Conservation (phyloP, 2,888 invertebrate species). For the Pinctada fucata region DNA sequence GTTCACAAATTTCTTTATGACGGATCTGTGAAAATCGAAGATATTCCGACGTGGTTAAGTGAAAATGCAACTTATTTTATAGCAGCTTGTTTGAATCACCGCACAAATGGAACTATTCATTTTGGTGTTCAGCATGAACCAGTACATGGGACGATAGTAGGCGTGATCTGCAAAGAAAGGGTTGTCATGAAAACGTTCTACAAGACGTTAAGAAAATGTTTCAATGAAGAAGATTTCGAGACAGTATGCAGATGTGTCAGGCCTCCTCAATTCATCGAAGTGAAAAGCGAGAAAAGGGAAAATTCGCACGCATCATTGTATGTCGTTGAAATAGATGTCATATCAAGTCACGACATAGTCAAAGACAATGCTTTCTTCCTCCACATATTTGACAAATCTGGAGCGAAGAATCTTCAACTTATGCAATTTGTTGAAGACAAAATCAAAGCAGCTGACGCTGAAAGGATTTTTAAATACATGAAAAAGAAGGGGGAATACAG, state of each 20-base stretch:
- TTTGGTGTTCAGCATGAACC: slow-evolving; percentile 43
- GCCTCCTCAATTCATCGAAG: slow-evolving; percentile 48
- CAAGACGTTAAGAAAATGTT: slow-evolving; percentile 30
- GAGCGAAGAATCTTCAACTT: not conserved
- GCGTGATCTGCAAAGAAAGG: slow-evolving; percentile 36
- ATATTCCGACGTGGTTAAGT: slow-evolving; percentile 14
- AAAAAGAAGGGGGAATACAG: slow-evolving; percentile 25
- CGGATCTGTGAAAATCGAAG: not conserved
- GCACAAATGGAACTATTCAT: slow-evolving; percentile 43
- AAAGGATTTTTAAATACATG: slow-evolving; percentile 35
- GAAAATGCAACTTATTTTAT: slow-evolving; percentile 31
- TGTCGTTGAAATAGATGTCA: slow-evolving; percentile 53
- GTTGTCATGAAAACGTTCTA: slow-evolving; percentile 32
- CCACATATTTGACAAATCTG: not conserved
- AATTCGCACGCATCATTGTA: slow-evolving; percentile 2
- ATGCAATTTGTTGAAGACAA: slow-evolving; percentile 12
- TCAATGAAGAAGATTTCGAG: slow-evolving; percentile 39
- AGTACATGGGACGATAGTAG: slow-evolving; percentile 46
- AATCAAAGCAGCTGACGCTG: slow-evolving; percentile 16
- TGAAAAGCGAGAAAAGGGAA: slow-evolving; percentile 14
- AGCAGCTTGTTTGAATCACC: slow-evolving; percentile 40
- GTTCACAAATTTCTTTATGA: slow-evolving; percentile 27
- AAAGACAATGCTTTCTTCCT: slow-evolving; percentile 44
- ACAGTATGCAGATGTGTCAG: slow-evolving; percentile 45
- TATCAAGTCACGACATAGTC: slow-evolving; percentile 37